These are phyloP conservation scores for Fregata magnificens DNA, from an alignment of 2,113 vertebrate species.

Conservation along the genomic window DNA sequence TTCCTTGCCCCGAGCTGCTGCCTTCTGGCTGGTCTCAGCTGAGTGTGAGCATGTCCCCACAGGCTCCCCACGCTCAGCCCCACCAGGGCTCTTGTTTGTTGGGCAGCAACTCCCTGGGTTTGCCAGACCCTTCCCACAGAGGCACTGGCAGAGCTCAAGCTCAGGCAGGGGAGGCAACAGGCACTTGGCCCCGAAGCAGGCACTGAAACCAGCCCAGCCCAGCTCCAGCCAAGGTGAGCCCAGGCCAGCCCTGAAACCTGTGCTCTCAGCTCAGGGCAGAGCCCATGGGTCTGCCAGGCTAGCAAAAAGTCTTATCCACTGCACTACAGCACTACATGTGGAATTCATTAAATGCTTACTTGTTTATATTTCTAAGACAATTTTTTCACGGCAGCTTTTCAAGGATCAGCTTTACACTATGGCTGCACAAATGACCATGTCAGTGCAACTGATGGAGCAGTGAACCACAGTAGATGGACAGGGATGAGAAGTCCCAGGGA, in stretches of 20 bases:
- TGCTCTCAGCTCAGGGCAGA: not conserved
- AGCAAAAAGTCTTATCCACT: not conserved
- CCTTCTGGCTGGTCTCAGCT: not conserved
- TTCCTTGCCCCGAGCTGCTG: not conserved
- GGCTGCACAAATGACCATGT: not conserved
- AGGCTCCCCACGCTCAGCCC: not conserved
- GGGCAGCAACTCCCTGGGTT: not conserved
- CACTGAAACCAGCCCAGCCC: not conserved
- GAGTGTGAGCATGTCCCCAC: accelerated
- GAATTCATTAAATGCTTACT: not conserved
- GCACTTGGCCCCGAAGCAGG: not conserved
- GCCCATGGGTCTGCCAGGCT: not conserved
- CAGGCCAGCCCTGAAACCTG: not conserved
- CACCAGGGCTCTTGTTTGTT: not conserved
- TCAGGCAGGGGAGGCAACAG: not conserved
- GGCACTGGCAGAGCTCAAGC: not conserved
- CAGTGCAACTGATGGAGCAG: not conserved
- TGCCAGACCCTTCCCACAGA: not conserved
- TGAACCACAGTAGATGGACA: not conserved
- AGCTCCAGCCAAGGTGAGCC: not conserved
- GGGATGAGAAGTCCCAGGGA: not conserved
- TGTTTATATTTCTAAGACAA: not conserved
- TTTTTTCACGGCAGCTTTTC: not conserved
- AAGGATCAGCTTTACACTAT: not conserved
- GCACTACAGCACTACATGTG: not conserved